Base-by-base conservation (phyloP, 1,140 invertebrate species). In the Pomacea maculata region DNA sequence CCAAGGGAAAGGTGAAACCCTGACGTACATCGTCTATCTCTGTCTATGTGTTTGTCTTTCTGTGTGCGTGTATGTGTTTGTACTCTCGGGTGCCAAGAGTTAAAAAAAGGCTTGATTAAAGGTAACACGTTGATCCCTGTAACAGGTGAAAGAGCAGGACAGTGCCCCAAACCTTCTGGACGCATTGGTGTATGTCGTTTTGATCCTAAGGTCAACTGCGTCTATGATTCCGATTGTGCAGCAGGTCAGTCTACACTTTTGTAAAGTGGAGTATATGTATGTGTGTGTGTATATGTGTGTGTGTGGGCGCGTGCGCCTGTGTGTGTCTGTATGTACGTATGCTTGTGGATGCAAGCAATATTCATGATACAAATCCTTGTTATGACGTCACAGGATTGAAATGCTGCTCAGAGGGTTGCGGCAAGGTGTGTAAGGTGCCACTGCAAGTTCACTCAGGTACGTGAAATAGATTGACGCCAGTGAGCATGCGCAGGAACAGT, bases 161-260 rank as follows among this genome's bases (percentile, higher is more conserved):
- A 45, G 12, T 75, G 78, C 72, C 73, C 78, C 9, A 6, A 17
- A 55, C 57, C 78, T 2, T 70, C 63, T 25, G 82, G 82, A 14
- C 17, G 73, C 57, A 57, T 55, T 19, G 68, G 75, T 19, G 78
- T 78, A n/a, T 81, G 80, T 64, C 57, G 78, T 6, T 81, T 81
- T 64, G 74, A 65, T n/a, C 80, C 80, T 17, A 65, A 75, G 5
- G 61, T 72, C 65, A 81, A 81, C 75, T 81, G 80, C 61, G 7
- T 81, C 11, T 14, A 1, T 7, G 80, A 81, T 54, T 63, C 55
- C 10, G 80, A 81, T n/a, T 81, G 80, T 78, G 11, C 19, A 52
- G 15, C 14, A 9, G 79, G 79, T 80, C n/a, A 67, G 71, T 71
- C 29, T 34, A 15, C 7, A 1, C 17, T 0, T 17, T 25, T 21